Evolutionary conservation across 2,797 vertebrate genomes (phyloP).

Genomic region (Gallinago solitaria): DNA sequence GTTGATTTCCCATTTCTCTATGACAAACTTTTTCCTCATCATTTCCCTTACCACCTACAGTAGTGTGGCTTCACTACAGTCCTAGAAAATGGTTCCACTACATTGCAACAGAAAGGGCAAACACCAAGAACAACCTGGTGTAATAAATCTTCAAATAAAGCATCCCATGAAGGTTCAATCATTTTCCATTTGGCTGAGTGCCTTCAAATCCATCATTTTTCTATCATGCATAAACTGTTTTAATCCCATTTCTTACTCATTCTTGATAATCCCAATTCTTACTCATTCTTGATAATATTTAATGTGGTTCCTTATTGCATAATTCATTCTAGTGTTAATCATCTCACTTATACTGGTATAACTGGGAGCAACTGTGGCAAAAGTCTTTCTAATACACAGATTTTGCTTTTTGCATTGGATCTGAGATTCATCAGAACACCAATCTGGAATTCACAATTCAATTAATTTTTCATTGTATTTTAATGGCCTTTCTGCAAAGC

Average conservation of each 20-base stretch:
- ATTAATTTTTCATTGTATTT: constrained; percentile 49
- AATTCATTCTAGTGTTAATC: neutral
- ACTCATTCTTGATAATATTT: constrained; percentile 2
- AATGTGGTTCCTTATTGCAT: neutral
- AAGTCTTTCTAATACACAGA: neutral
- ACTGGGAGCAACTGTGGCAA: neutral
- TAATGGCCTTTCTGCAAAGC: constrained; percentile 30
- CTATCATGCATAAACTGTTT: neutral
- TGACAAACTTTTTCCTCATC: neutral
- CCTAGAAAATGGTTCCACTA: neutral
- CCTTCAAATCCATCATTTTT: constrained; percentile 11
- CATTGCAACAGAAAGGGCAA: neutral
- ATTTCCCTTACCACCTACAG: neutral
- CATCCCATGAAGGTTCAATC: neutral
- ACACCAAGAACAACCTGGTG: neutral
- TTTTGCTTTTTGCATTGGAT: constrained; percentile 12
- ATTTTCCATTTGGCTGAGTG: neutral
- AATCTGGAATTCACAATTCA: constrained; percentile 32
- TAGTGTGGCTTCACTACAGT: neutral
- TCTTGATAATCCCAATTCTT: neutral
- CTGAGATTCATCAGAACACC: constrained; percentile 1
- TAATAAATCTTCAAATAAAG: neutral
- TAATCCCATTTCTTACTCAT: constrained; percentile 11
- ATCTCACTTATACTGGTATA: neutral
- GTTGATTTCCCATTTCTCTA: neutral